Conservation (phyloP, 2,113 vertebrate genomes). For the Callocephalon fimbriatum region DNA sequence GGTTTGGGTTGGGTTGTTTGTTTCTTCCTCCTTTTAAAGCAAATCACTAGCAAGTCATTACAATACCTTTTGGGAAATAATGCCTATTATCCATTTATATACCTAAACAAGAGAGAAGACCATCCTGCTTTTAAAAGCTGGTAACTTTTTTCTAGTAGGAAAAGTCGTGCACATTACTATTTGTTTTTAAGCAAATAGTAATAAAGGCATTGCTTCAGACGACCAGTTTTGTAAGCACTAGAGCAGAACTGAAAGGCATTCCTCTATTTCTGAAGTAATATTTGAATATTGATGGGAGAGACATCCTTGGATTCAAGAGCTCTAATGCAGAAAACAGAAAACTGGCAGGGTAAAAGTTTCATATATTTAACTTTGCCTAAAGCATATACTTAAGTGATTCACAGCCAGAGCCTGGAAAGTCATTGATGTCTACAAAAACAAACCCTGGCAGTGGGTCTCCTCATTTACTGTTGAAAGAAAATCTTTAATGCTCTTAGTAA, state of each 20-base stretch:
- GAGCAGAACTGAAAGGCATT: not conserved
- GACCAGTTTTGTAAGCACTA: not conserved
- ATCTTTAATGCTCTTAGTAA: not conserved
- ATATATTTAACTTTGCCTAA: not conserved
- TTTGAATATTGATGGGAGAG: not conserved
- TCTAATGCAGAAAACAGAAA: not conserved
- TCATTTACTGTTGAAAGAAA: not conserved
- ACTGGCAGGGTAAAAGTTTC: not conserved
- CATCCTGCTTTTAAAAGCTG: not conserved
- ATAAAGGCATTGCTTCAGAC: not conserved
- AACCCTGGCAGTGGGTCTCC: not conserved
- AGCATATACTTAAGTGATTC: not conserved
- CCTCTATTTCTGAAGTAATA: not conserved
- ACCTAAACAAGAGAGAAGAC: not conserved
- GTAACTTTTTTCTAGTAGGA: not conserved
- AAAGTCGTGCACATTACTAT: not conserved
- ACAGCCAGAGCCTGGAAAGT: not conserved
- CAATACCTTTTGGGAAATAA: not conserved
- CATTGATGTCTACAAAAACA: not conserved
- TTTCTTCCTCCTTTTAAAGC: not conserved
- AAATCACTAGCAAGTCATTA: not conserved
- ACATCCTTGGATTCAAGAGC: not conserved
- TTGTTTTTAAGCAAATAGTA: not conserved
- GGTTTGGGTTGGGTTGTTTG: fast-evolving
- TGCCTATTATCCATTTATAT: not conserved